Percentiles rank a stretch among this genome's conserved stretches.
These are phyloP conservation scores for Aleiodes testaceus DNA, from an alignment of 2,888 invertebrate species.

Conservation along the genomic window DNA sequence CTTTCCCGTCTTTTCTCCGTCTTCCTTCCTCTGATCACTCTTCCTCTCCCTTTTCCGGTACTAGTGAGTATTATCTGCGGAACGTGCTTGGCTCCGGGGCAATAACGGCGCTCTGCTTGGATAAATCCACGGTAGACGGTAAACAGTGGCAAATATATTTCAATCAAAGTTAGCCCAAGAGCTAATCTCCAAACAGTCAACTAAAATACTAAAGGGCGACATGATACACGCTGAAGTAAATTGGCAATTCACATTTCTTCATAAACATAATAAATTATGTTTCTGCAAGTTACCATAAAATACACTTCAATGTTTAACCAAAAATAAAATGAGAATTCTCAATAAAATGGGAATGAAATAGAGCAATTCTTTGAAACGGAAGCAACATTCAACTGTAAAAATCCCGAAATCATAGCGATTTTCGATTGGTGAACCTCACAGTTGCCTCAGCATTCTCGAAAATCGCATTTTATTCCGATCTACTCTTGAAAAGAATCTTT, in stretches of 20 bases:
- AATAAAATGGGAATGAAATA: too few species aligned
- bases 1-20: not conserved
- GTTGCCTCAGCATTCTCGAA: not conserved
- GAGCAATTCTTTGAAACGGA: too few species aligned
- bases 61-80: constrained; percentile 48
- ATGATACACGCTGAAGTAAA: too few species aligned
- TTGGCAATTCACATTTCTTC: too few species aligned
- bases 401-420: too few species aligned
- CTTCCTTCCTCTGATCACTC: not conserved
- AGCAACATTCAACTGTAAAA: too few species aligned
- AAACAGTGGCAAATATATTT: constrained; percentile 67
- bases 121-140: constrained; percentile 60
- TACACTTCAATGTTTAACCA: too few species aligned
- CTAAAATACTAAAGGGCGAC: not conserved
- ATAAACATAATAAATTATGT: too few species aligned
- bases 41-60: constrained; percentile 10
- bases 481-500: constrained; percentile 11
- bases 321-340: too few species aligned
- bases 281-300: too few species aligned
- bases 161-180: constrained; percentile 64
- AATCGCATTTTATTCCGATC: constrained; percentile 3
- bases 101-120: constrained; percentile 53
- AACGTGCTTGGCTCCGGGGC: constrained; percentile 51
- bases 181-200: constrained; percentile 48
- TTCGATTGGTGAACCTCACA: too few species aligned